Evolutionary conservation across 2,888 invertebrate species (phyloP).

Genomic region (Nipponacmea schrenckii): DNA sequence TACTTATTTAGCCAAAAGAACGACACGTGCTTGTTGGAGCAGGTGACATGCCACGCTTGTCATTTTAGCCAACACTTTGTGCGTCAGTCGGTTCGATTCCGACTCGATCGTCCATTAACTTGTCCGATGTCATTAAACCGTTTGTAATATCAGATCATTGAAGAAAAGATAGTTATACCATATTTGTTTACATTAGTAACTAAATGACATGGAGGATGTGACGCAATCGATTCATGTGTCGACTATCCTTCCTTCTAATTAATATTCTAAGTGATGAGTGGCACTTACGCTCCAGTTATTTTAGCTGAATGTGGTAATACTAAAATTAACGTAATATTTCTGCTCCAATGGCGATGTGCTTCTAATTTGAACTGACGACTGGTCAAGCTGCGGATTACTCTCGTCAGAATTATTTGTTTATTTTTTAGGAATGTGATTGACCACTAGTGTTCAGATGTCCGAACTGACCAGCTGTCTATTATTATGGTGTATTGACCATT

Average conservation of each 20-base stretch:
- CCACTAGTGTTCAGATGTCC: background rate
- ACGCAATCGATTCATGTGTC: slow-evolving; percentile 5
- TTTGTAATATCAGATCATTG: too few relatives aligned
- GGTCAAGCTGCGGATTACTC: background rate
- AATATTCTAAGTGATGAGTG: background rate
- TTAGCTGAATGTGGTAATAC: background rate
- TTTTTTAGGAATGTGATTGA: background rate
- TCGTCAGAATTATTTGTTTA: background rate
- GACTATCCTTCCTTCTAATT: background rate
- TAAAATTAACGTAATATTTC: background rate
- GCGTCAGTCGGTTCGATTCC: too few relatives aligned
- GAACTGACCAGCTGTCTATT: too few relatives aligned
- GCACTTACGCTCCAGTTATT: background rate
- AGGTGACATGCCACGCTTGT: too few relatives aligned
- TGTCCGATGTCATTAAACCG: too few relatives aligned
- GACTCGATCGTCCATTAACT: too few relatives aligned
- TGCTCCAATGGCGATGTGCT: background rate
- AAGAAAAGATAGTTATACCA: background rate
- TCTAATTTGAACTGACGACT: background rate
- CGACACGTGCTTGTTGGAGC: too few relatives aligned
- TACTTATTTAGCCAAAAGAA: too few relatives aligned
- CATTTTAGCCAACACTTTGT: too few relatives aligned
- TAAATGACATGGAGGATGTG: background rate
- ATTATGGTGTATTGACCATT: too few relatives aligned
- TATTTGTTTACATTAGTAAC: background rate